phyloP scores from a whole-genome alignment of 2,888 invertebrate genomes.

The Microctonus aethiopoides region DNA sequence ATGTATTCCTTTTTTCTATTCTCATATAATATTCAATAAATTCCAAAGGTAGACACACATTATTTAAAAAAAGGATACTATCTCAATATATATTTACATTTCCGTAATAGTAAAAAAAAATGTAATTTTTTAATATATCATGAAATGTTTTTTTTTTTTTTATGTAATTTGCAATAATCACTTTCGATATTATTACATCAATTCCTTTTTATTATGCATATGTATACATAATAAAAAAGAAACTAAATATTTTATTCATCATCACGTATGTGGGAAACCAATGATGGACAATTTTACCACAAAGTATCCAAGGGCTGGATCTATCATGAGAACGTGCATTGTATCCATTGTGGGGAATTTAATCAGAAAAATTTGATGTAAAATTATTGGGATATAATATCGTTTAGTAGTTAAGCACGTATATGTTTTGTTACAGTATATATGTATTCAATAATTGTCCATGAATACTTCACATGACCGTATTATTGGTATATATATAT shows the following conservation, averaged over 20 bases:
- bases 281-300: no score
- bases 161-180: no score
- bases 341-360: background rate
- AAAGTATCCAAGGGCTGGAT: no score
- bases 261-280: slow-evolving; percentile 60
- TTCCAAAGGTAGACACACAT: background rate
- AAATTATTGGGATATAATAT: background rate
- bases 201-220: no score
- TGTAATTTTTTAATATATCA: no score
- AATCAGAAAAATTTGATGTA: background rate
- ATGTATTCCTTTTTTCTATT: slow-evolving; percentile 49
- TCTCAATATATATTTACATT: no score
- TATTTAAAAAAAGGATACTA: background rate
- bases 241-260: slow-evolving; percentile 50
- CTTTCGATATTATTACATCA: no score
- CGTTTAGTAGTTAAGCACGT: background rate
- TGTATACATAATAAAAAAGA: background rate
- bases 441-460: background rate
- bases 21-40: slow-evolving; percentile 40
- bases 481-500: no score
- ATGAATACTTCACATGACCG: background rate
- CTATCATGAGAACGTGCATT: background rate
- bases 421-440: background rate
- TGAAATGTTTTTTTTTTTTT: no score
- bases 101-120: no score